Base-by-base conservation (phyloP, 2,888 invertebrate genomes). In the Drosophila mimetica region DNA sequence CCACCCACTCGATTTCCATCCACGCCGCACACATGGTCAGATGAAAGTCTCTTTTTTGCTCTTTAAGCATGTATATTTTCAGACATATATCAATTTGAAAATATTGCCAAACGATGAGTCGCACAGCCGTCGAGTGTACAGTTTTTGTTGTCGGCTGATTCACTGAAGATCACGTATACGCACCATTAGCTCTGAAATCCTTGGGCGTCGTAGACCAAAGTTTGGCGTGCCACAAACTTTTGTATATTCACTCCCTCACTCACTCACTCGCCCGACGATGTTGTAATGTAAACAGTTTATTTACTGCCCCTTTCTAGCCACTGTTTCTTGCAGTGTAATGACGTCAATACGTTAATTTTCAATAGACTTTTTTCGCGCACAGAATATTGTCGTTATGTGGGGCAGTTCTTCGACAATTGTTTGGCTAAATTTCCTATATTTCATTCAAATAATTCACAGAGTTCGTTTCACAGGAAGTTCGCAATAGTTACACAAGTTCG, bases 141-240 rank as follows among this genome's bases (percentile, higher is more conserved):
- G 57, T 55, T 54, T 39, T 39, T 47, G n/a, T n/a, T n/a, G n/a
- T 32, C 8, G 7, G 30, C 72, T 73, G 86, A 86, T 70, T 82
- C 82, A 86, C 58, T 63, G 54, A 74, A 78, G 73, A 80, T 76
- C 69, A 63, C 53, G 70, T 63, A 86, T 86, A 90, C 90, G 71
- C 81, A 90, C 90, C 90, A 77, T 88, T 84, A 80, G 78, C 86
- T 81, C 77, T 86, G 76, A 81, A 90, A 90, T 90, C 90, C 90
- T 88, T 81, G 69, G 64, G 60, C 61, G 71, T 65, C 63, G 52
- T 75, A 64, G 71, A 75, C 78, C 79, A 75, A 76, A 74, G 61
- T 70, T 63, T 61, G 53, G 74, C 70, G 41, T 75, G 71, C 78
- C 70, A 66, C 67, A 51, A 79, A 79, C 47, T 57, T 53, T 41